These are phyloP conservation scores for Macrosiphum euphorbiae DNA, from an alignment of 2,888 invertebrate genomes.

Conservation along the genomic window DNA sequence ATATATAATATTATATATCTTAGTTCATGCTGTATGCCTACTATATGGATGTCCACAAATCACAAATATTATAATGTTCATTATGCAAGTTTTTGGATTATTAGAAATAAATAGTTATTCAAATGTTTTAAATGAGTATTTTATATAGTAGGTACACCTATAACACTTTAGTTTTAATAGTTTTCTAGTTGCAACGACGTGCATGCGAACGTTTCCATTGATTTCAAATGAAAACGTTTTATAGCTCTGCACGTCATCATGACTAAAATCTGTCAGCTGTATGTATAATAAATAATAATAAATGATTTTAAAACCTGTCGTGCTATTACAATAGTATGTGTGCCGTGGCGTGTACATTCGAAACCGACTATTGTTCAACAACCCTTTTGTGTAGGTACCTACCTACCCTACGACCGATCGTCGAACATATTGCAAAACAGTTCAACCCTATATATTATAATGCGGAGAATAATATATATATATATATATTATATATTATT, in stretches of 20 bases:
- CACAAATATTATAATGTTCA: not conserved
- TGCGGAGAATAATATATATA: not conserved
- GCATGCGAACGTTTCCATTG: not conserved
- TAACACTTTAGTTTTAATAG: not conserved
- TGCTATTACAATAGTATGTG: slow-evolving; percentile 2
- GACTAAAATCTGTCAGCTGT: slow-evolving; percentile 23
- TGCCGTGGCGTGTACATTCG: slow-evolving; percentile 29
- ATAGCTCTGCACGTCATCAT: not conserved
- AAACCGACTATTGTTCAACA: slow-evolving; percentile 51
- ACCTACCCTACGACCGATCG: not conserved
- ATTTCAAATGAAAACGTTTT: slow-evolving; percentile 29
- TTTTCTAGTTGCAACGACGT: not conserved
- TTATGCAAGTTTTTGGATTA: not conserved
- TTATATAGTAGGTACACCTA: not conserved
- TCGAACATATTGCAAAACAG: slow-evolving; percentile 32
- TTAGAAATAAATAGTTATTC: not conserved
- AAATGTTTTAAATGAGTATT: not conserved
- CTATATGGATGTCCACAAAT: not conserved
- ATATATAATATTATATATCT: too few species aligned
- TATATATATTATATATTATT: not conserved
- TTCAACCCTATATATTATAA: slow-evolving; percentile 34
- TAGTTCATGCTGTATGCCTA: not conserved
- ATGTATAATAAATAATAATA: not conserved
- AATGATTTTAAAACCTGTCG: slow-evolving; percentile 34
- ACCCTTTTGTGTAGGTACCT: slow-evolving; percentile 35